These are phyloP conservation scores for Pterois miles DNA, from an alignment of 2,797 vertebrate genomes.

Conservation along the genomic window DNA sequence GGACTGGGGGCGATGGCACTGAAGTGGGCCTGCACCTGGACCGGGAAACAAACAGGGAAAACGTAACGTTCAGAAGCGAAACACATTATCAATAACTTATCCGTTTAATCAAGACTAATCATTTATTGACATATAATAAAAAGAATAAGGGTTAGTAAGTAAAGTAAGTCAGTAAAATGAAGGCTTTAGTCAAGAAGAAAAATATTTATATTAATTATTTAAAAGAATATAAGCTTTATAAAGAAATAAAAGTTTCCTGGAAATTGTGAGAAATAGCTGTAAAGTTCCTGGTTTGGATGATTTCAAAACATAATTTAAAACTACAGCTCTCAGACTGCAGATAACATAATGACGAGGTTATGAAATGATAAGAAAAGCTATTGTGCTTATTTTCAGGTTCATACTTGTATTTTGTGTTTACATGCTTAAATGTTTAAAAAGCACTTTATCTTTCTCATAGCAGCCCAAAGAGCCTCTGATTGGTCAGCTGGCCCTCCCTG, in stretches of 20 bases:
- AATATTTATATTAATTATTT: not conserved
- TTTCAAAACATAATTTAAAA: not conserved
- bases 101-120: no score
- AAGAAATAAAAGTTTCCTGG: not conserved
- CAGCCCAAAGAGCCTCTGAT: no score
- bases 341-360: not conserved
- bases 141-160: no score
- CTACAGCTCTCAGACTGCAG: not conserved
- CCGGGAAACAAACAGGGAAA: not conserved
- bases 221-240: not conserved
- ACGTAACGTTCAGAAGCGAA: no score
- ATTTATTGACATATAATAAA: no score
- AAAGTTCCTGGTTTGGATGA: not conserved
- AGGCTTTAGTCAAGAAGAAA: not conserved
- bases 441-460: no score
- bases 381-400: no score
- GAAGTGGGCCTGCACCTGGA: slow-evolving; percentile 80
- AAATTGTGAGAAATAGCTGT: not conserved
- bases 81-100: no score
- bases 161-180: not conserved
- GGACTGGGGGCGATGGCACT: slow-evolving; percentile 57
- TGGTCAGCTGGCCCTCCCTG: no score
- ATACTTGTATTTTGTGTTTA: no score
- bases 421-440: no score
- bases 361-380: not conserved